Evolutionary conservation across 2,797 vertebrate genomes (phyloP).

Genomic region (Lepilemur septentrionalis): DNA sequence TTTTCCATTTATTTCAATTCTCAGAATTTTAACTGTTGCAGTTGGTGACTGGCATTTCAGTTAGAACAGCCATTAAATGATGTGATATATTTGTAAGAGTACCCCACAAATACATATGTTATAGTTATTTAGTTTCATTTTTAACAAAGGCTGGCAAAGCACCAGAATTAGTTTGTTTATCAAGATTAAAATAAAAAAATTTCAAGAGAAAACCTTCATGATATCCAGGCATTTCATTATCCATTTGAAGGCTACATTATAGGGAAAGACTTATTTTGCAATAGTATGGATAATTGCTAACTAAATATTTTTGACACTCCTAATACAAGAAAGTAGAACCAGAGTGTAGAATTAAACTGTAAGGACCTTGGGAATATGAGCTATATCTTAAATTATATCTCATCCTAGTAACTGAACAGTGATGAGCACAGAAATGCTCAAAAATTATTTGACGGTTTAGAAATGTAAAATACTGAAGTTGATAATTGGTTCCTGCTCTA

Average conservation of each 20-base stretch:
- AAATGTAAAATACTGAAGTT: constrained; percentile 39
- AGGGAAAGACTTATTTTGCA: constrained; percentile 15
- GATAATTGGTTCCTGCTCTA: not conserved
- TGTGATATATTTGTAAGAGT: constrained; percentile 10
- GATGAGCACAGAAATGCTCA: not conserved
- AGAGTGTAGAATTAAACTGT: not conserved
- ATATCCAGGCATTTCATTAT: constrained; percentile 34
- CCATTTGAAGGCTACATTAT: not conserved
- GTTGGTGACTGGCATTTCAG: not conserved
- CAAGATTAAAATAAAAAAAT: not conserved
- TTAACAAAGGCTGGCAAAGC: not conserved
- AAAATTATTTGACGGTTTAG: constrained; percentile 15
- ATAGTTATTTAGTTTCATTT: not conserved
- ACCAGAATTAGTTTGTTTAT: not conserved
- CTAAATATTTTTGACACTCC: constrained; percentile 38
- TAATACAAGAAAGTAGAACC: constrained; percentile 12
- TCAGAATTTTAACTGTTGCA: not conserved
- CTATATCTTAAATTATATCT: not conserved
- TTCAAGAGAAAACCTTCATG: constrained; percentile 43
- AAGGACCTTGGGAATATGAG: not conserved
- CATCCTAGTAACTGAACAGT: not conserved
- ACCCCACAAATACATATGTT: not conserved
- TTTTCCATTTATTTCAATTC: not conserved
- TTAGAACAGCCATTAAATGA: constrained; percentile 10
- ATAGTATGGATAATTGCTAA: constrained; percentile 15